phyloP scores from a whole-genome alignment of 1,140 invertebrate genomes.

The Streblospio benedicti region DNA sequence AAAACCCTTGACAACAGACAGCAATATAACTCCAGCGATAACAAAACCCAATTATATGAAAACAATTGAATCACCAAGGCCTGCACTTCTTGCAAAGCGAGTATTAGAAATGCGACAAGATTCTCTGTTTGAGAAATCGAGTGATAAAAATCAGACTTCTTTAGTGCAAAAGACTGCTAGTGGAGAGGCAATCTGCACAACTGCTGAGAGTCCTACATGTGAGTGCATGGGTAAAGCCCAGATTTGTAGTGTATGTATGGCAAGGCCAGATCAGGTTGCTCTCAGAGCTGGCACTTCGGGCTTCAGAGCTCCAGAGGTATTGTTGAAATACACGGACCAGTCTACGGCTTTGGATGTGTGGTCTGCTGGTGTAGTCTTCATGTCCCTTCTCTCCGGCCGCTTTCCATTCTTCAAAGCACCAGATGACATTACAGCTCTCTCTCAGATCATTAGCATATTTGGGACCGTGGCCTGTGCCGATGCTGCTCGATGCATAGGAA shows the following conservation, averaged over 20 bases:
- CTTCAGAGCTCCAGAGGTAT: conserved; percentile 78
- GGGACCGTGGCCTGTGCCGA: conserved; percentile 61
- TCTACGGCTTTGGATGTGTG: conserved; percentile 79
- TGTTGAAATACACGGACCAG: conserved; percentile 66
- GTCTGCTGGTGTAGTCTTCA: conserved; percentile 77
- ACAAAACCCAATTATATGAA: no score
- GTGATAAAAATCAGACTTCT: no score
- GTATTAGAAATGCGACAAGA: no score
- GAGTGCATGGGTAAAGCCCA: neutral
- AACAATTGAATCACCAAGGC: no score
- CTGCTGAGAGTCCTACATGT: no score
- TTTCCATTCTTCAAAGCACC: conserved; percentile 76
- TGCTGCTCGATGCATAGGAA: no score
- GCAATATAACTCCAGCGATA: no score
- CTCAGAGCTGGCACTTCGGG: conserved; percentile 81
- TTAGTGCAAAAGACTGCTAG: no score
- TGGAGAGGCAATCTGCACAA: no score
- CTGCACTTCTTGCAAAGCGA: no score
- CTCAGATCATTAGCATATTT: conserved; percentile 73
- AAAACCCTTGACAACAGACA: no score
- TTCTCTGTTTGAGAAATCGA: no score
- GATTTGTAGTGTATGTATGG: conserved; percentile 5
- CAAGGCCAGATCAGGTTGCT: conserved; percentile 47
- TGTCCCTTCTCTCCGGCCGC: conserved; percentile 66
- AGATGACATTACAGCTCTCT: conserved; percentile 69